Conservation (phyloP, 92 coral and sea anemone genomes). For the Meandrina meandrites region DNA sequence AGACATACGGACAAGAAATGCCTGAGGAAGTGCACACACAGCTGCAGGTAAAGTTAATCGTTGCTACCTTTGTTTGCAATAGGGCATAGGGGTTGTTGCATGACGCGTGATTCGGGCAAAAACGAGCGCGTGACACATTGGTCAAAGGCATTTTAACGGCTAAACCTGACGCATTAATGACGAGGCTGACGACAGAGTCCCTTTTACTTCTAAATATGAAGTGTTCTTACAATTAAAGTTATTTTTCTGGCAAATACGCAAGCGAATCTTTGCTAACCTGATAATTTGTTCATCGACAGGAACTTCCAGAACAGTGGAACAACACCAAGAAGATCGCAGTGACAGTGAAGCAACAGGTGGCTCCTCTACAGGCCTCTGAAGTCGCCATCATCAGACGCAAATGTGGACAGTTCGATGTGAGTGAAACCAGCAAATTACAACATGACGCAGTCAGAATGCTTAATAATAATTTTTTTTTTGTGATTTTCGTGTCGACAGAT, state of each 20-base stretch:
- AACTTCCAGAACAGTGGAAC: conserved; percentile 99
- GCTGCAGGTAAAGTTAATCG: conserved; percentile 68
- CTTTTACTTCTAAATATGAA: background rate
- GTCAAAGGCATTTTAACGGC: background rate
- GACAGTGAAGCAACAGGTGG: conserved; percentile 98
- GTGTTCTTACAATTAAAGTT: too few species aligned
- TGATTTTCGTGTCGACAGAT: conserved; percentile 43
- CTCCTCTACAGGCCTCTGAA: conserved; percentile 97
- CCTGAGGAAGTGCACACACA: conserved; percentile 99
- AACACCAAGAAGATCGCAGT: conserved; percentile 98
- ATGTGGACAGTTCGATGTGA: conserved; percentile 98
- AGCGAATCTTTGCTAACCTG: background rate
- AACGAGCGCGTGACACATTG: background rate
- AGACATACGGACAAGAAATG: conserved; percentile 97
- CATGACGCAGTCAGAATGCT: background rate
- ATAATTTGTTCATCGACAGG: conserved; percentile 36
- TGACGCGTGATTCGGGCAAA: background rate
- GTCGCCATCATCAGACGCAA: conserved; percentile 99
- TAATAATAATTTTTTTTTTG: background rate
- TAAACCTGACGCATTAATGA: background rate
- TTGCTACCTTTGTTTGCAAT: background rate
- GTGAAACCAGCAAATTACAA: conserved; percentile 6
- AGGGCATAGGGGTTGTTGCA: background rate
- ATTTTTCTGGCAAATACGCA: background rate
- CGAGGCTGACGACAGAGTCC: background rate